These are phyloP conservation scores for Bilobella aurantiaca DNA, from an alignment of 1,140 invertebrate species.

Conservation along the genomic window DNA sequence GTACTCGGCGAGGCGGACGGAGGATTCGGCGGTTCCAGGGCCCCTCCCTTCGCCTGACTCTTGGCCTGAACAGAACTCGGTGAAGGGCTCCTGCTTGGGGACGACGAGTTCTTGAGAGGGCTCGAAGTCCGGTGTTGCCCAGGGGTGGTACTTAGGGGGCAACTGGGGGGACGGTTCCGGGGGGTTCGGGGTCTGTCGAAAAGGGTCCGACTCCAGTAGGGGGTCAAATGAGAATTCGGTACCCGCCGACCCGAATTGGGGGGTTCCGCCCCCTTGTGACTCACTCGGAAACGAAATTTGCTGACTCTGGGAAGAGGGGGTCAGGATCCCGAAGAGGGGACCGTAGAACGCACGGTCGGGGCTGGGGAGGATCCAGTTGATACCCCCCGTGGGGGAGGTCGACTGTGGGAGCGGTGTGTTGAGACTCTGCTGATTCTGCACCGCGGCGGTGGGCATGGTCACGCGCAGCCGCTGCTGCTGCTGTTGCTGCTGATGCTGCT, in stretches of 20 bases:
- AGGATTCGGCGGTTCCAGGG: conserved; percentile 36
- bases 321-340: conserved; percentile 46
- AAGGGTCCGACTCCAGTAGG: conserved; percentile 36
- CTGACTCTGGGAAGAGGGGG: conserved; percentile 37
- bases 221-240: conserved; percentile 34
- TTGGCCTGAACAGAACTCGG: conserved; percentile 42
- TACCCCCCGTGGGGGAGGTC: conserved; percentile 33
- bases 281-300: conserved; percentile 38
- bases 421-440: conserved; percentile 33
- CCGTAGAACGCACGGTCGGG: conserved; percentile 51
- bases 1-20: conserved; percentile 74
- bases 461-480: conserved; percentile 36
- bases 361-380: conserved; percentile 50
- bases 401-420: conserved; percentile 32
- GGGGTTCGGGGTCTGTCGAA: conserved; percentile 31
- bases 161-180: conserved; percentile 30
- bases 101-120: conserved; percentile 42
- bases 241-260: conserved; percentile 29
- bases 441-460: conserved; percentile 43
- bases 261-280: conserved; percentile 27
- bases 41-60: conserved; percentile 38
- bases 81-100: conserved; percentile 63
- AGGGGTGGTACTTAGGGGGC: conserved; percentile 33
- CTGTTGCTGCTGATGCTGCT: conserved; percentile 38
- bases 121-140: conserved; percentile 33